Evolutionary conservation across 2,888 invertebrate genomes (phyloP).

Genomic region (Frankliniella fusca): DNA sequence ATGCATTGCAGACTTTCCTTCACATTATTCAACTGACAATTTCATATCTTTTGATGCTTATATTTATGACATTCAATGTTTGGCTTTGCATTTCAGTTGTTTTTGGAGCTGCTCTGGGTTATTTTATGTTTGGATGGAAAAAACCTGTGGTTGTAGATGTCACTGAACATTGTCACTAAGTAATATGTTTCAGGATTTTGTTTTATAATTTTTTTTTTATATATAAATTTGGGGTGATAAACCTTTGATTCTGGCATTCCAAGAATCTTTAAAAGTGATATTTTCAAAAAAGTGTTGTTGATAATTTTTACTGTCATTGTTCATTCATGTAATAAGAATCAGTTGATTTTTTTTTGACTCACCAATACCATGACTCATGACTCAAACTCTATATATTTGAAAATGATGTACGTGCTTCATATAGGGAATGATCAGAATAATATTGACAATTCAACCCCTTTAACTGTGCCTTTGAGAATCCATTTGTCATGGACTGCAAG

Average conservation of each 20-base stretch:
- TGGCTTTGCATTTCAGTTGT: conserved; percentile 90
- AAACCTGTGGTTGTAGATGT: conserved; percentile 90
- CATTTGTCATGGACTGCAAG: too few relatives aligned
- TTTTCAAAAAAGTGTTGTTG: not conserved
- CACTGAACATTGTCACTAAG: conserved; percentile 91
- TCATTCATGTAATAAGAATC: not conserved
- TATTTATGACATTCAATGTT: conserved; percentile 95
- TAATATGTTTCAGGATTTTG: not conserved
- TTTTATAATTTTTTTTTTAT: not conserved
- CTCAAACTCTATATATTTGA: not conserved
- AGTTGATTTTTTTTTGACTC: not conserved
- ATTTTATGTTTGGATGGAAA: conserved; percentile 94
- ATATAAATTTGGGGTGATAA: not conserved
- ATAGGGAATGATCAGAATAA: not conserved
- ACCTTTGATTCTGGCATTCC: not conserved
- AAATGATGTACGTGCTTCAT: not conserved
- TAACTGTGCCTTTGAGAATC: not conserved
- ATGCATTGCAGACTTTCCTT: conserved; percentile 79
- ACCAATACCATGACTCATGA: not conserved
- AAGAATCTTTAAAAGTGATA: not conserved
- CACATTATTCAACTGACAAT: conserved; percentile 86
- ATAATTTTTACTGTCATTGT: not conserved
- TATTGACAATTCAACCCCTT: not conserved
- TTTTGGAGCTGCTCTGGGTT: conserved; percentile 82
- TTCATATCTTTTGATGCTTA: conserved; percentile 90